A percentile compares a stretch with the other conserved stretches of the same genome.
phyloP scores from a whole-genome alignment of 2,797 vertebrate species.

The Dermochelys coriacea region DNA sequence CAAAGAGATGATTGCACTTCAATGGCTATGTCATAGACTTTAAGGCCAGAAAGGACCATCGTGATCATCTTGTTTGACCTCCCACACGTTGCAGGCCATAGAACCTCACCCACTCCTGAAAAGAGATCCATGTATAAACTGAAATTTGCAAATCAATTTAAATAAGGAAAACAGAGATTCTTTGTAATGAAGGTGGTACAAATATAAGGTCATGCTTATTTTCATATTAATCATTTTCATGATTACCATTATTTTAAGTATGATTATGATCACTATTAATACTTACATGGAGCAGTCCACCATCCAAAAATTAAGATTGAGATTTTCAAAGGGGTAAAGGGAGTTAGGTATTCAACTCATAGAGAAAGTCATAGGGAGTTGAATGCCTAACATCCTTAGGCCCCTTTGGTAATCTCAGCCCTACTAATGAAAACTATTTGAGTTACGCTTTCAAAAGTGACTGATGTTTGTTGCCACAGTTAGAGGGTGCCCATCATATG shows the following conservation, averaged over 20 bases:
- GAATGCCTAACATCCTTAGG: not conserved
- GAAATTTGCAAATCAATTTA: not conserved
- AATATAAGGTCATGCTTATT: not conserved
- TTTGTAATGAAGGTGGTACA: not conserved
- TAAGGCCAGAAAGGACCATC: too few species aligned
- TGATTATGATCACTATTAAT: rapidly evolving
- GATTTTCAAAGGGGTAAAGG: rapidly evolving
- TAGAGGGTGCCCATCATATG: not conserved
- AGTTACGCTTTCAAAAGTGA: not conserved
- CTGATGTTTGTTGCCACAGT: not conserved
- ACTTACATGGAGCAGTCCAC: not conserved
- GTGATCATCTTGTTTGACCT: too few species aligned
- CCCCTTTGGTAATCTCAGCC: not conserved
- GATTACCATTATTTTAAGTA: not conserved
- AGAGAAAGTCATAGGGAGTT: not conserved
- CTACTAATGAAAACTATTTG: rapidly evolving
- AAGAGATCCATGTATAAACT: not conserved
- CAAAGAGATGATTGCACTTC: rapidly evolving
- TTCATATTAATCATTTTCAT: rapidly evolving
- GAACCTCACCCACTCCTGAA: not conserved
- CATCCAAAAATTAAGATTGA: rapidly evolving
- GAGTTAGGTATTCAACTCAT: rapidly evolving
- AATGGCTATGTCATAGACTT: too few species aligned
- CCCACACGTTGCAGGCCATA: too few species aligned
- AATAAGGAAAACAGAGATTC: rapidly evolving